phyloP scores from a whole-genome alignment of 1,140 invertebrate species.

The Laupala kohalensis region DNA sequence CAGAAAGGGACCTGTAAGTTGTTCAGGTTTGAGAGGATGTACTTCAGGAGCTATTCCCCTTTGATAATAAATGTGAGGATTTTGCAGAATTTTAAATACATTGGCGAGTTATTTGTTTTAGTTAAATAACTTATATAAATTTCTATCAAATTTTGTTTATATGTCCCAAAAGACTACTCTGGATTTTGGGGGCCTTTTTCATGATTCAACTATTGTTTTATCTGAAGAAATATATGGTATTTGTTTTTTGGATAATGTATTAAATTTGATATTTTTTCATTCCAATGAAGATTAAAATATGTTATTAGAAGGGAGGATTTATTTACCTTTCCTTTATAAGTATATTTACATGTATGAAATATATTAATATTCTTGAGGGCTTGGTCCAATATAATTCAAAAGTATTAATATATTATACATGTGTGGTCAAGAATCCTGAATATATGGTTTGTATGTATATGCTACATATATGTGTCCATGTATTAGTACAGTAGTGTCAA shows the following conservation, averaged over 20 bases:
- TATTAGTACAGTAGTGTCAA: no score
- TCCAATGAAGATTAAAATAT: not conserved
- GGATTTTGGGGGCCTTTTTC: not conserved
- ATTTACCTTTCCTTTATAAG: no score
- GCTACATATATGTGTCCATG: no score
- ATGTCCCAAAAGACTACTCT: not conserved
- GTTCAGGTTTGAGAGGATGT: not conserved
- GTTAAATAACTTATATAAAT: no score
- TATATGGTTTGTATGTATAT: no score
- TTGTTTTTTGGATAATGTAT: not conserved
- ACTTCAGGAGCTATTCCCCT: not conserved
- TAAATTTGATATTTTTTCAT: not conserved
- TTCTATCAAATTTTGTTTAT: not conserved
- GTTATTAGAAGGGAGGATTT: not conserved
- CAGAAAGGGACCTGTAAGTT: not conserved
- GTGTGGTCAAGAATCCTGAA: no score
- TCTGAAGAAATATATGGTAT: not conserved
- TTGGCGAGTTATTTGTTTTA: no score
- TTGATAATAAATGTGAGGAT: not conserved
- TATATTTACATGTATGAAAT: not conserved
- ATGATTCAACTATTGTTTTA: not conserved
- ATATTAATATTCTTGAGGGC: not conserved
- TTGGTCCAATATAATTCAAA: not conserved
- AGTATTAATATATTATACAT: not conserved
- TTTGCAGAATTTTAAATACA: no score